phyloP scores from a whole-genome alignment of 2,888 invertebrate genomes.

The Tanytarsus gracilentus region DNA sequence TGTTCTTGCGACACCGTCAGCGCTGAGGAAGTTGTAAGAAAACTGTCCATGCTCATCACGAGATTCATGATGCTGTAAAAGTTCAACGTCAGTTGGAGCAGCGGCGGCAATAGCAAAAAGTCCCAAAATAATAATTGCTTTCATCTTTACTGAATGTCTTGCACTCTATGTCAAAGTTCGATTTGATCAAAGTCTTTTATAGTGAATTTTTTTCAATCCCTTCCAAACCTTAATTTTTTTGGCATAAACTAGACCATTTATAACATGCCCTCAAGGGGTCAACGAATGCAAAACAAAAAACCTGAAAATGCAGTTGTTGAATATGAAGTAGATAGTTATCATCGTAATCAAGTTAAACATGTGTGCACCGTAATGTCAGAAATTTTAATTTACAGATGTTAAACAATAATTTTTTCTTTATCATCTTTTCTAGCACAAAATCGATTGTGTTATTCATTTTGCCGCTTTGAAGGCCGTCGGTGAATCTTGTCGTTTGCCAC shows the following conservation, averaged over 20 bases:
- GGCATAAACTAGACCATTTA: neutral
- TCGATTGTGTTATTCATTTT: conserved; percentile 85
- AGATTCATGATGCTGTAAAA: conserved; percentile 6
- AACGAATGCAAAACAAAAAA: too few relatives aligned
- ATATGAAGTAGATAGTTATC: too few relatives aligned
- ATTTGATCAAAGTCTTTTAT: too few relatives aligned
- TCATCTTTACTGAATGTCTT: neutral
- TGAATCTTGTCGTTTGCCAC: conserved; percentile 78
- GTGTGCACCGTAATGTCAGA: neutral
- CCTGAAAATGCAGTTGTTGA: too few relatives aligned
- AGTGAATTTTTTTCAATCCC: neutral
- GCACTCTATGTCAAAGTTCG: neutral
- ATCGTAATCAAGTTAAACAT: neutral
- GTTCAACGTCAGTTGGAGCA: neutral
- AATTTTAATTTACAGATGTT: neutral
- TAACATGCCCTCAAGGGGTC: too few relatives aligned
- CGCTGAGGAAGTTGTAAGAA: conserved; percentile 29
- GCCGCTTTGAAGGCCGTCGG: conserved; percentile 93
- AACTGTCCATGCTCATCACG: conserved; percentile 31
- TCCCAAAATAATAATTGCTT: conserved; percentile 3
- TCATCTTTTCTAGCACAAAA: conserved; percentile 55
- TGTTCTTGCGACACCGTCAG: conserved; percentile 28
- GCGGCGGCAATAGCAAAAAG: neutral
- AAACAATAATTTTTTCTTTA: neutral
- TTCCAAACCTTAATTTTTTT: neutral